These are phyloP conservation scores for Tholera decimalis DNA, from an alignment of 2,888 invertebrate genomes.

Conservation along the genomic window DNA sequence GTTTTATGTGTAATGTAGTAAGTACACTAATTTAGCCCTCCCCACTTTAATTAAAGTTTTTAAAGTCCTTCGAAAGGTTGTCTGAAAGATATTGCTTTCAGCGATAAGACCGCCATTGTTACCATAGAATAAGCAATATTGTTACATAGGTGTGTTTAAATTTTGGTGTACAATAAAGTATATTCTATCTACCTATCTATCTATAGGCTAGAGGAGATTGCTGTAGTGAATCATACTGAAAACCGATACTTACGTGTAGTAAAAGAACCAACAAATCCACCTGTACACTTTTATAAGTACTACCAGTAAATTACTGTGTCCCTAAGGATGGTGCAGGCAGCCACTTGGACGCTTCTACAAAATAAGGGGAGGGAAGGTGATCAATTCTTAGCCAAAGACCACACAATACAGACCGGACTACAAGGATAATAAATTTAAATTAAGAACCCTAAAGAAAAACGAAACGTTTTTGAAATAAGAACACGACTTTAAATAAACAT, in stretches of 20 bases:
- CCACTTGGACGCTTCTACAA: constrained; percentile 24
- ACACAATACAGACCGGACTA: constrained; percentile 20
- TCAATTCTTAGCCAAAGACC: constrained; percentile 35
- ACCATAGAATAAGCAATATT: too few species aligned
- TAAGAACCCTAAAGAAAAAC: constrained; percentile 38
- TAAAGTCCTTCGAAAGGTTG: too few species aligned
- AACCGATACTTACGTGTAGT: background rate
- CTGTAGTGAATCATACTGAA: background rate
- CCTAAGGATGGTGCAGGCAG: constrained; percentile 22
- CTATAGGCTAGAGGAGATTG: background rate
- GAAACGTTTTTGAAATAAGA: constrained; percentile 45
- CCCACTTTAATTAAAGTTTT: too few species aligned
- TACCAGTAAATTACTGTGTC: constrained; percentile 32
- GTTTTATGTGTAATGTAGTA: too few species aligned
- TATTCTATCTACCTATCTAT: too few species aligned
- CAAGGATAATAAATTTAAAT: constrained; percentile 37
- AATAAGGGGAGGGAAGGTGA: constrained; percentile 30
- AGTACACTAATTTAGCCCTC: too few species aligned
- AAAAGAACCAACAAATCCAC: background rate
- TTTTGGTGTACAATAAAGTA: too few species aligned
- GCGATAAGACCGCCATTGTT: too few species aligned
- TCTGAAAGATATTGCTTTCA: too few species aligned
- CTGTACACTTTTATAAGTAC: constrained; percentile 12
- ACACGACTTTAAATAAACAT: constrained; percentile 63
- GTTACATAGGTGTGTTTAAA: too few species aligned